phyloP scores from a whole-genome alignment of 2,797 vertebrate genomes.

The Sitta carolinensis region DNA sequence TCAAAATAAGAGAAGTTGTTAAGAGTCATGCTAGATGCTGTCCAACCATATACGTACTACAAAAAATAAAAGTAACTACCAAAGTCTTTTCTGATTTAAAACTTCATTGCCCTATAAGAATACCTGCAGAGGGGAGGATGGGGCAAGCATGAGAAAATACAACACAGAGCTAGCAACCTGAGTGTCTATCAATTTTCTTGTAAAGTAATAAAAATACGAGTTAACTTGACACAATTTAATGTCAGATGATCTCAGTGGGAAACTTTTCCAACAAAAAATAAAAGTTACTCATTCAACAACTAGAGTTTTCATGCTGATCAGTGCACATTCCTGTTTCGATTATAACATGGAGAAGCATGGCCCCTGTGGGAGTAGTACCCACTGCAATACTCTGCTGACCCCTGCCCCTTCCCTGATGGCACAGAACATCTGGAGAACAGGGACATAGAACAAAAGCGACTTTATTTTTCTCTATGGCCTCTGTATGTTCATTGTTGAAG shows the following conservation, averaged over 20 bases:
- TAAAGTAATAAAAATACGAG: background rate
- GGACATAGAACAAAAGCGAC: slow-evolving; percentile 42
- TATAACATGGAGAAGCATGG: background rate
- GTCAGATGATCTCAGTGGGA: slow-evolving; percentile 54
- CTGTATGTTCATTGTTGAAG: background rate
- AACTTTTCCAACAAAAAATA: slow-evolving; percentile 31
- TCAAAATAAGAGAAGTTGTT: background rate
- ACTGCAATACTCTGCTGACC: slow-evolving; percentile 20
- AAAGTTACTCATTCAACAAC: slow-evolving; percentile 40
- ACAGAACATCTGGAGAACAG: slow-evolving; percentile 47
- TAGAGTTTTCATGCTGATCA: slow-evolving; percentile 49
- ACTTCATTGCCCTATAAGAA: background rate
- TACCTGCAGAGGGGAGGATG: background rate
- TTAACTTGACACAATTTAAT: background rate
- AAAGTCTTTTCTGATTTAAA: background rate
- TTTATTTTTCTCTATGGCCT: slow-evolving; percentile 1
- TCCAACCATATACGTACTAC: background rate
- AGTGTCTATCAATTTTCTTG: background rate
- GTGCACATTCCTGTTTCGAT: slow-evolving; percentile 47
- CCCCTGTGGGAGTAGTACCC: slow-evolving; percentile 49
- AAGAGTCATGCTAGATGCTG: background rate
- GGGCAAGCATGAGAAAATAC: background rate
- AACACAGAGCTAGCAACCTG: background rate
- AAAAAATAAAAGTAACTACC: background rate
- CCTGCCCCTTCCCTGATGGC: slow-evolving; percentile 15